Evolutionary conservation across 1,140 invertebrate genomes (phyloP).

Genomic region (Drosophila oshimai): DNA sequence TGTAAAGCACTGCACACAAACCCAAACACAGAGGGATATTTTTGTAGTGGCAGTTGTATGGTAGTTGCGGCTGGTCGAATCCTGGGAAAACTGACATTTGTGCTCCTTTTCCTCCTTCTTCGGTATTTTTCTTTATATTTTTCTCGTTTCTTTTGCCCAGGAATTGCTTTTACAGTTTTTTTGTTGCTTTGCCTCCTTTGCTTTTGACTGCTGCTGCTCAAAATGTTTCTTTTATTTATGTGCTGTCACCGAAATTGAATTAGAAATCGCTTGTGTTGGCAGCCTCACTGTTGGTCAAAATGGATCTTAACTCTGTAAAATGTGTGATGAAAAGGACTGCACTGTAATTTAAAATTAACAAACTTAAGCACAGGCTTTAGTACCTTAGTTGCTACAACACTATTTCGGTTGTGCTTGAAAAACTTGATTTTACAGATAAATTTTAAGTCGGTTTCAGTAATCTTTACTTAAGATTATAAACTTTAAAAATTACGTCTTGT

Average conservation of each 20-base stretch:
- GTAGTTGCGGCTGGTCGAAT: slow-evolving; percentile 39
- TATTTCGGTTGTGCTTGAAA: too few species aligned
- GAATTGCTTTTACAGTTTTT: slow-evolving; percentile 76
- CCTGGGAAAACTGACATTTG: slow-evolving; percentile 78
- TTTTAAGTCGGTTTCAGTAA: too few species aligned
- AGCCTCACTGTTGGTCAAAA: not conserved
- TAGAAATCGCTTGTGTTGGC: slow-evolving; percentile 68
- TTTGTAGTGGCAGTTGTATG: slow-evolving; percentile 29
- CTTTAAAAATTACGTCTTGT: too few species aligned
- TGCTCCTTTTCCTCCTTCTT: slow-evolving; percentile 41
- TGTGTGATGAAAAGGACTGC: not conserved
- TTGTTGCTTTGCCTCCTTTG: slow-evolving; percentile 40
- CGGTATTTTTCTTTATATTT: not conserved
- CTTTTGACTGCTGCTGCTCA: slow-evolving; percentile 51
- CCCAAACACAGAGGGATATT: slow-evolving; percentile 10
- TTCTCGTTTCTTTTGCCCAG: slow-evolving; percentile 46
- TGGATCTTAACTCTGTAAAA: slow-evolving; percentile 10
- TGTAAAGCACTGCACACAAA: not conserved
- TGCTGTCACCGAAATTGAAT: slow-evolving; percentile 78
- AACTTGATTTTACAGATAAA: too few species aligned
- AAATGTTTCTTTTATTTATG: slow-evolving; percentile 79
- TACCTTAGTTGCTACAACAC: not conserved
- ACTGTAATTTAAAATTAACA: not conserved
- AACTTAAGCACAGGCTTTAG: not conserved
- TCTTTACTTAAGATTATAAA: too few species aligned